phyloP scores from a whole-genome alignment of 92 coral and sea anemone species.

The Bergia sp. region DNA sequence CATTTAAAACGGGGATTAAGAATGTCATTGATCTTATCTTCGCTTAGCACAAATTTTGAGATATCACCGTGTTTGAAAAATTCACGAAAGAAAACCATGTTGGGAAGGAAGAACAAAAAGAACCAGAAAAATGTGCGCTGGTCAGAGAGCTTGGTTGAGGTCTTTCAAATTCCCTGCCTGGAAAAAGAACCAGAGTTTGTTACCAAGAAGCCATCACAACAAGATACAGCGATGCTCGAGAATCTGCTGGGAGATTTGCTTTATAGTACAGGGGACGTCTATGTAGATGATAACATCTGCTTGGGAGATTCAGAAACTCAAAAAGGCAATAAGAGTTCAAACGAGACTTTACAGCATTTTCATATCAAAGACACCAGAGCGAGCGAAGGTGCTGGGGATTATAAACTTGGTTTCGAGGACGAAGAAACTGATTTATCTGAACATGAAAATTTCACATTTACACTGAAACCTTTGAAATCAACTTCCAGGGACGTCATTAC shows the following conservation, averaged over 20 bases:
- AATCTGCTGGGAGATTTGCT: constrained; percentile 7
- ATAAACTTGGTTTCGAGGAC: background rate
- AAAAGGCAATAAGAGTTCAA: background rate
- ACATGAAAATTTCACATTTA: background rate
- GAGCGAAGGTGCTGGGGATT: background rate
- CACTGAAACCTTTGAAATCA: background rate
- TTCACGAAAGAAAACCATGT: background rate
- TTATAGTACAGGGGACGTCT: constrained; percentile 13
- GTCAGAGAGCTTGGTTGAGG: constrained; percentile 1
- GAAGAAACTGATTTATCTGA: background rate
- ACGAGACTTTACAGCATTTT: background rate
- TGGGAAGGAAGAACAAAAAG: constrained; percentile 1
- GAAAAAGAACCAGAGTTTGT: background rate
- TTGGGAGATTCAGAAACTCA: background rate
- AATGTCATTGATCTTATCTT: constrained; percentile 1
- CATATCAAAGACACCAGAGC: background rate
- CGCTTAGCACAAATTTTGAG: background rate
- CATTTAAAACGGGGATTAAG: background rate
- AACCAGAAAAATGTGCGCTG: constrained; percentile 14
- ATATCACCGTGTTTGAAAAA: constrained; percentile 14
- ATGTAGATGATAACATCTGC: background rate
- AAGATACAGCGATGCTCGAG: background rate
- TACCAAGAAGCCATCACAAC: background rate
- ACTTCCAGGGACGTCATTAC: background rate
- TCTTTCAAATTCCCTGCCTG: background rate